Percentiles rank a stretch among this genome's conserved stretches.
These are phyloP conservation scores for Hemiscyllium ocellatum DNA, from an alignment of 2,113 vertebrate genomes.

Conservation along the genomic window DNA sequence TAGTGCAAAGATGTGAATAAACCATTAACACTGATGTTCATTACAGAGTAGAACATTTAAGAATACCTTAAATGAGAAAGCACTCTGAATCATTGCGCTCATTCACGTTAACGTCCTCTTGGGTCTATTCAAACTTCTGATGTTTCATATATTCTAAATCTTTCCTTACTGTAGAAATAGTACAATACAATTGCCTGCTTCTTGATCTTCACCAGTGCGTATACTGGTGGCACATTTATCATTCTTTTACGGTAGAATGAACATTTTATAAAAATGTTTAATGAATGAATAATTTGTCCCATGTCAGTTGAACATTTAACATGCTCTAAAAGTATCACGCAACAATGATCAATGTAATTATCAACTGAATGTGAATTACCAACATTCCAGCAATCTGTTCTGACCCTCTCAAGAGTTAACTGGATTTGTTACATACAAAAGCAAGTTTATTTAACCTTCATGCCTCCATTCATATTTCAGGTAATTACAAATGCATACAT, in stretches of 20 bases:
- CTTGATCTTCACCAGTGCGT: neutral
- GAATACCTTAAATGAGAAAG: too few species aligned
- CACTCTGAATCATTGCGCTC: neutral
- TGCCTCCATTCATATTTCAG: constrained; percentile 88
- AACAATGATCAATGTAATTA: too few species aligned
- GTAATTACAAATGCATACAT: constrained; percentile 96
- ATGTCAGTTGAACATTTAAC: neutral
- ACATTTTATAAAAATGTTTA: neutral
- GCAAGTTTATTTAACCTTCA: constrained; percentile 99
- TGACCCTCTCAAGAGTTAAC: constrained; percentile 57
- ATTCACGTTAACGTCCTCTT: neutral
- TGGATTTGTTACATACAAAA: constrained; percentile 90
- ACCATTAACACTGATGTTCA: neutral
- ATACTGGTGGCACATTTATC: neutral
- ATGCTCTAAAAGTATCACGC: neutral
- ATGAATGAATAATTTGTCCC: neutral
- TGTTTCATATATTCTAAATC: neutral
- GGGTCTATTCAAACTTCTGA: neutral
- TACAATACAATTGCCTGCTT: neutral
- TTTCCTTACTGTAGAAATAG: neutral
- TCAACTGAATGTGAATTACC: neutral
- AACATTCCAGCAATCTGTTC: constrained; percentile 5
- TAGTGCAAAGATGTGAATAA: neutral
- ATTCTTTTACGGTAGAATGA: neutral
- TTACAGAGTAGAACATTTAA: neutral